A percentile compares a stretch with the other conserved stretches of the same genome.
Conservation (phyloP, 2,797 vertebrate species). For the Cossypha niveicapilla region DNA sequence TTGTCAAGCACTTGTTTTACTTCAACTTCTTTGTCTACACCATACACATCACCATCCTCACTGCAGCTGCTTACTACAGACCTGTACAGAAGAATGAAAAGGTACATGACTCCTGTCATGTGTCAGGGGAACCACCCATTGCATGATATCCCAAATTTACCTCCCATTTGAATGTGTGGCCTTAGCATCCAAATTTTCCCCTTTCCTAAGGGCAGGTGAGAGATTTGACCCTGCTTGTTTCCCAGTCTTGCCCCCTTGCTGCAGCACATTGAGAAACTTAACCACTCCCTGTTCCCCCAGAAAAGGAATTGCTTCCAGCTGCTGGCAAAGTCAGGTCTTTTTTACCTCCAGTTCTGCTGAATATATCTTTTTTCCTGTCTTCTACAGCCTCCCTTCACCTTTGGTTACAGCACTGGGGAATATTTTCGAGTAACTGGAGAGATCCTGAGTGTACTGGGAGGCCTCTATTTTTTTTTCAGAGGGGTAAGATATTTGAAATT, state of each 20-base stretch:
- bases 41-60: constrained; percentile 86
- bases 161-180: neutral
- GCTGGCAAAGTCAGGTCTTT: neutral
- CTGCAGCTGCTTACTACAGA: constrained; percentile 82
- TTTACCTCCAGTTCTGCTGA: neutral
- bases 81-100: constrained; percentile 62
- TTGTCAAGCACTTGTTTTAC: constrained; percentile 85
- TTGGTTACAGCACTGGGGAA: constrained; percentile 49
- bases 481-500: constrained; percentile 79
- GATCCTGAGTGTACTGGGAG: constrained; percentile 76
- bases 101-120: neutral
- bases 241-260: neutral
- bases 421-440: constrained; percentile 83
- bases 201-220: neutral
- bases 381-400: constrained; percentile 76
- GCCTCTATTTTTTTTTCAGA: constrained; percentile 85
- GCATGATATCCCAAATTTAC: neutral
- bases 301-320: neutral
- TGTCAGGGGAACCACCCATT: neutral
- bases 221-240: neutral
- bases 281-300: neutral
- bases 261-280: neutral
- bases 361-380: neutral
- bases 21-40: constrained; percentile 86
- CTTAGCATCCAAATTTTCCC: neutral